Evolutionary conservation across 2,888 invertebrate species (phyloP).

Genomic region (Dicycla oo): DNA sequence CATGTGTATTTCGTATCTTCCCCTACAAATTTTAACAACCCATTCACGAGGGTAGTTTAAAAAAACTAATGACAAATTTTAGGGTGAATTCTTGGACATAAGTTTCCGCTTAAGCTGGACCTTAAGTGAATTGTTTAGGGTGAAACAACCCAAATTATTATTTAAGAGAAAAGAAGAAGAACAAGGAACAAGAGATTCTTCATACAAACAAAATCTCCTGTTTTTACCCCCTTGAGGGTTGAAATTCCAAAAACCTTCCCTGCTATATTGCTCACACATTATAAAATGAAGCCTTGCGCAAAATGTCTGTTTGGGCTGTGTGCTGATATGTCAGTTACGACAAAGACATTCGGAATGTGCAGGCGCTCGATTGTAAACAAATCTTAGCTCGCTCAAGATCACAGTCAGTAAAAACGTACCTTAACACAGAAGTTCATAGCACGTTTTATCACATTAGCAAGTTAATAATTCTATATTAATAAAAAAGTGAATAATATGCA

Average conservation of each 20-base stretch:
- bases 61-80: too few species aligned
- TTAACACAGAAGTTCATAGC: slow-evolving; percentile 51
- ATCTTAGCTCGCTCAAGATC: not conserved
- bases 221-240: too few species aligned
- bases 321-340: not conserved
- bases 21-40: not conserved
- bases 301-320: not conserved
- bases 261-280: not conserved
- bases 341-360: not conserved
- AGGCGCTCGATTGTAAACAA: not conserved
- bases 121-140: too few species aligned
- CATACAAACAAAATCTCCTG: too few species aligned
- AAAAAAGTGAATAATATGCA: slow-evolving; percentile 59
- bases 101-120: too few species aligned
- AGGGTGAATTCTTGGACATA: too few species aligned
- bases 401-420: slow-evolving; percentile 36
- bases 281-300: not conserved
- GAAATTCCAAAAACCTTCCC: not conserved
- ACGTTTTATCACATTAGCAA: slow-evolving; percentile 59
- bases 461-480: slow-evolving; percentile 61
- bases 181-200: too few species aligned
- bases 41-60: too few species aligned
- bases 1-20: too few species aligned
- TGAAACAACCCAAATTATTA: too few species aligned
- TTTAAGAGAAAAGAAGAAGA: too few species aligned